These are phyloP conservation scores for Porites lutea DNA, from an alignment of 64 coral and sea anemone genomes.

Conservation along the genomic window DNA sequence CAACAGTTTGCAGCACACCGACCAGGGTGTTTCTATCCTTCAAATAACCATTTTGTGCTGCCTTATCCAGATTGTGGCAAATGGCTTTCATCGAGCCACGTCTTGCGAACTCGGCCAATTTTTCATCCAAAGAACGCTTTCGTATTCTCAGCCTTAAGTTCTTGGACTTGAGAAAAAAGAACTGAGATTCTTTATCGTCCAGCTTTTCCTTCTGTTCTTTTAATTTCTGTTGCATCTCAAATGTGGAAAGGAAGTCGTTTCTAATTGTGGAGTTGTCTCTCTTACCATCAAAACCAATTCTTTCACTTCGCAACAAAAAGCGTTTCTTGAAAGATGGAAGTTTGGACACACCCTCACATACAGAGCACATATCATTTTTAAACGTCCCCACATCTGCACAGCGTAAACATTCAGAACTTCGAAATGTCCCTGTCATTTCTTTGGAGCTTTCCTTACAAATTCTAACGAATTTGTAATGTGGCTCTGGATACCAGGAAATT, in stretches of 20 bases:
- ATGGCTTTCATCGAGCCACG: constrained; percentile 42
- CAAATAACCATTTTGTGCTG: constrained; percentile 32
- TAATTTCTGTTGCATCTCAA: neutral
- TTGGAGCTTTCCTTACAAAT: neutral
- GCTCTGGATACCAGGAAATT: constrained; percentile 19
- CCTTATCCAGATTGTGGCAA: constrained; percentile 42
- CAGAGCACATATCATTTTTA: constrained; percentile 13
- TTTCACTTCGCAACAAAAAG: constrained; percentile 3
- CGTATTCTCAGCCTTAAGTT: constrained; percentile 6
- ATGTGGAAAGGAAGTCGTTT: neutral
- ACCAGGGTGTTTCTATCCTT: constrained; percentile 36
- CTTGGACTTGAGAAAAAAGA: neutral
- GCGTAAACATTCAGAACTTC: constrained; percentile 4
- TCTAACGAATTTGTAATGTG: neutral
- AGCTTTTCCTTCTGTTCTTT: constrained; percentile 10
- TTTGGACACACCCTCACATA: neutral
- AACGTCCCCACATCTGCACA: constrained; percentile 20
- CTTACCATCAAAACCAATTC: constrained; percentile 6
- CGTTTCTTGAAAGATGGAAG: constrained; percentile 9
- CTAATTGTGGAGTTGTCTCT: constrained; percentile 11
- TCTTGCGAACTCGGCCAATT: constrained; percentile 31
- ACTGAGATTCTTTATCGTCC: neutral
- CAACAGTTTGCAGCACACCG: constrained; percentile 2
- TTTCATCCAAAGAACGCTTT: constrained; percentile 17
- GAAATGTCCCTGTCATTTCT: neutral